Evolutionary conservation across 1,140 invertebrate species (phyloP).

Genomic region (Leptopilina boulardi): DNA sequence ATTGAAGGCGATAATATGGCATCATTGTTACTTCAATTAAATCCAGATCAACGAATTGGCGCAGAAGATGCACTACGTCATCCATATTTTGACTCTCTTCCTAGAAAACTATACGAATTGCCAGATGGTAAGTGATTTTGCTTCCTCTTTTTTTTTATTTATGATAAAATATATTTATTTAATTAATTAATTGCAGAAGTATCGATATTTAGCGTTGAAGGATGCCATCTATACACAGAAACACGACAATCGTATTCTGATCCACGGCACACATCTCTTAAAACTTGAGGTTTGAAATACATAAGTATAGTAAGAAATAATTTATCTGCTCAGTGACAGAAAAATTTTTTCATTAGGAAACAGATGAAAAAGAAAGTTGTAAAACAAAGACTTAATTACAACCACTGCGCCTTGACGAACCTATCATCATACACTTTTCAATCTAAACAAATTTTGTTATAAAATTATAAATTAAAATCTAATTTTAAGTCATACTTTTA

Average conservation of each 20-base stretch:
- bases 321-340: constrained; percentile 18
- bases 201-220: constrained; percentile 95
- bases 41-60: constrained; percentile 90
- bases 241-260: constrained; percentile 64
- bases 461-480: neutral
- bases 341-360: constrained; percentile 11
- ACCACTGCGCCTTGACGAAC: constrained; percentile 5
- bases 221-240: constrained; percentile 74
- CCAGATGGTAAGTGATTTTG: constrained; percentile 86
- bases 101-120: constrained; percentile 91
- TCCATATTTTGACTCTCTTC: constrained; percentile 92
- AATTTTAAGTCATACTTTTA: neutral
- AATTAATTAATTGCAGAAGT: constrained; percentile 82
- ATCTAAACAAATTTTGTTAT: neutral
- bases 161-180: constrained; percentile 9
- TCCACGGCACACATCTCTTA: constrained; percentile 43
- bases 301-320: constrained; percentile 14
- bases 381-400: constrained; percentile 20
- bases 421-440: neutral
- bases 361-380: constrained; percentile 6
- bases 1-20: constrained; percentile 92
- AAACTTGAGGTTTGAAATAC: constrained; percentile 8
- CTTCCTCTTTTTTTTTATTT: no score
- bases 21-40: constrained; percentile 88
- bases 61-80: constrained; percentile 92